These are phyloP conservation scores for Gephyroberyx darwinii DNA, from an alignment of 2,797 vertebrate species.

Conservation along the genomic window DNA sequence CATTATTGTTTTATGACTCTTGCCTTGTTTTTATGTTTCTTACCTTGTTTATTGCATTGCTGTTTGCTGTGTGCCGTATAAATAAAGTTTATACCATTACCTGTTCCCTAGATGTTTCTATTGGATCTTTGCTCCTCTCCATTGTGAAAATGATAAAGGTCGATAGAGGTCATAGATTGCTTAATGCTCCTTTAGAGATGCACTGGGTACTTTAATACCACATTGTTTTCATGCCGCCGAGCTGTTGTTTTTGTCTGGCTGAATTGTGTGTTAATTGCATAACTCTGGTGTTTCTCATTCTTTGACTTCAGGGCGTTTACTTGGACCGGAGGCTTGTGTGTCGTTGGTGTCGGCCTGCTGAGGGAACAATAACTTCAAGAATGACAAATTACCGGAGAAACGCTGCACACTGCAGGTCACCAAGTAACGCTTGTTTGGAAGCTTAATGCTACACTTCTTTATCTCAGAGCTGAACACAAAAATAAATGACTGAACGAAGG, in stretches of 20 bases:
- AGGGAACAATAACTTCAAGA: not conserved
- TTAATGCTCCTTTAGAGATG: too few species aligned
- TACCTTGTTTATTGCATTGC: too few species aligned
- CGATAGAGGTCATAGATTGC: too few species aligned
- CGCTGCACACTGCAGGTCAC: too few species aligned
- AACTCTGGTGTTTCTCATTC: slow-evolving; percentile 1
- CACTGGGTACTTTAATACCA: not conserved
- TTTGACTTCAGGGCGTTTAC: not conserved
- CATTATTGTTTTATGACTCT: too few species aligned
- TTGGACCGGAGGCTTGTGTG: not conserved
- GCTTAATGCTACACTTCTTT: not conserved
- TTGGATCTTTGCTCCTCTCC: not conserved
- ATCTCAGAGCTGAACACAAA: not conserved
- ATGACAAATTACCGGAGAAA: not conserved
- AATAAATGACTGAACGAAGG: not conserved
- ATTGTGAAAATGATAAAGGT: not conserved
- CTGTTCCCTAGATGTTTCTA: not conserved
- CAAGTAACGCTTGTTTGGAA: not conserved
- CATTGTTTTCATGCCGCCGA: not conserved
- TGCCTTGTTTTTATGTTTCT: too few species aligned
- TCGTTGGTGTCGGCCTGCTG: not conserved
- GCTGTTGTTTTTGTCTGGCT: too few species aligned
- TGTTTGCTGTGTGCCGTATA: too few species aligned
- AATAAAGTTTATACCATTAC: not conserved
- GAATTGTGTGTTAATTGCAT: slow-evolving; percentile 12